Evolutionary conservation across 2,113 vertebrate genomes (phyloP).

Genomic region (Colistium nudipinnis): DNA sequence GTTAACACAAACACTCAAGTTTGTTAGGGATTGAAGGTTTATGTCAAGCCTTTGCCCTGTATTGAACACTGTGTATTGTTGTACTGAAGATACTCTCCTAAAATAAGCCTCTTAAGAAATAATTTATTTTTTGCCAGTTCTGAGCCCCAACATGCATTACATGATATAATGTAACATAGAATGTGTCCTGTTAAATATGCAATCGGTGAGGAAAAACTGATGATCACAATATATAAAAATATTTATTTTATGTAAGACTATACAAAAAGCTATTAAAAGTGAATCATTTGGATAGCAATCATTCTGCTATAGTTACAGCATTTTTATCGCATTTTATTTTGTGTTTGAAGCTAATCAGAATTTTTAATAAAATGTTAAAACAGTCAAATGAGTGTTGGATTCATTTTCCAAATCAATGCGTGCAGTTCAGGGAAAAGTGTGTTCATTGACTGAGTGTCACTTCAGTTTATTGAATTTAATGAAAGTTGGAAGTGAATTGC

Average conservation of each 20-base stretch:
- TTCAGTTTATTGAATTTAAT: too few relatives aligned
- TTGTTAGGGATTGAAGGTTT: neutral
- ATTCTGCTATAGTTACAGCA: slow-evolving; percentile 9
- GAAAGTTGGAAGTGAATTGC: neutral
- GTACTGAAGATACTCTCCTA: neutral
- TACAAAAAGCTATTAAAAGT: slow-evolving; percentile 20
- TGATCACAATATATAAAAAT: slow-evolving; percentile 5
- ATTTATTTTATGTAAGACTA: slow-evolving; percentile 18
- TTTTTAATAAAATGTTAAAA: slow-evolving; percentile 27
- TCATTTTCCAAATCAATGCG: neutral
- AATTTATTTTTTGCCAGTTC: slow-evolving; percentile 10
- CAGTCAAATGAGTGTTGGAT: neutral
- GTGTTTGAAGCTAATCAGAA: slow-evolving; percentile 24
- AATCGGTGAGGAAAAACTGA: neutral
- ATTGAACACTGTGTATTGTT: neutral
- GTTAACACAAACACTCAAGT: neutral
- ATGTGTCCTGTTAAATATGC: neutral
- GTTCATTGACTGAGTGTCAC: too few relatives aligned
- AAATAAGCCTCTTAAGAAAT: slow-evolving; percentile 1
- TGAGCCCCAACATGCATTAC: slow-evolving; percentile 18
- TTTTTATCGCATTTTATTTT: slow-evolving; percentile 7
- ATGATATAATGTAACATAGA: neutral
- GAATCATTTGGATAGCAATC: slow-evolving; percentile 21
- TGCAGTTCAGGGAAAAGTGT: too few relatives aligned
- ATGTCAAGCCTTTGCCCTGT: neutral